Evolutionary conservation across 2,888 invertebrate species (phyloP).

Genomic region (Notocelia uddmanniana): DNA sequence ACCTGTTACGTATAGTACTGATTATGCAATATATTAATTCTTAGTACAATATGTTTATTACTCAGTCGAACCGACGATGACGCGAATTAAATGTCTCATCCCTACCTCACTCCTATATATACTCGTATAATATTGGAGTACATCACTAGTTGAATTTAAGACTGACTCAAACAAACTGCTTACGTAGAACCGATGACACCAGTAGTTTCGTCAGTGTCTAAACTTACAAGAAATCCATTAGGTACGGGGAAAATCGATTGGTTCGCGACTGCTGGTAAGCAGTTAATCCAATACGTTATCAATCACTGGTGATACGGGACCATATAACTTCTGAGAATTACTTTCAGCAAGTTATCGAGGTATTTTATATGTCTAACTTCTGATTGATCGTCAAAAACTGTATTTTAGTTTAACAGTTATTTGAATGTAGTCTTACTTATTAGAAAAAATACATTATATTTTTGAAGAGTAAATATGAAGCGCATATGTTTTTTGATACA

Average conservation of each 20-base stretch:
- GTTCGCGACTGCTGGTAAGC: conserved; percentile 2
- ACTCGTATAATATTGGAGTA: conserved; percentile 2
- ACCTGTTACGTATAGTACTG: no score
- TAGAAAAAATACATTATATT: no score
- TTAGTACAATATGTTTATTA: no score
- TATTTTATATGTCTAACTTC: conserved; percentile 20
- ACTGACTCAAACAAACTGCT: conserved; percentile 30
- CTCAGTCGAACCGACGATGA: neutral
- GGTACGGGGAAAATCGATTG: conserved; percentile 24
- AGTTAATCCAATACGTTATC: conserved; percentile 25
- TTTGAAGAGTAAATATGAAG: no score
- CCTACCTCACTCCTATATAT: neutral
- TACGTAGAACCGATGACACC: conserved; percentile 36
- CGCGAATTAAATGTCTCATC: neutral
- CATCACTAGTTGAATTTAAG: conserved; percentile 3
- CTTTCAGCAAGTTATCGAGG: neutral
- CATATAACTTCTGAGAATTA: conserved; percentile 17
- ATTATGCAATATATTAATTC: no score
- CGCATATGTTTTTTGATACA: no score
- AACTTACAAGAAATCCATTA: conserved; percentile 40
- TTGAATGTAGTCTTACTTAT: neutral
- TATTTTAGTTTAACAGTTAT: neutral
- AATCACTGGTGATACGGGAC: conserved; percentile 30
- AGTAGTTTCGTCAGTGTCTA: conserved; percentile 38
- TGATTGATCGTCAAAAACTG: conserved; percentile 4